Base-by-base conservation (phyloP, 2,888 invertebrate genomes). In the Drosophila anomalipes region DNA sequence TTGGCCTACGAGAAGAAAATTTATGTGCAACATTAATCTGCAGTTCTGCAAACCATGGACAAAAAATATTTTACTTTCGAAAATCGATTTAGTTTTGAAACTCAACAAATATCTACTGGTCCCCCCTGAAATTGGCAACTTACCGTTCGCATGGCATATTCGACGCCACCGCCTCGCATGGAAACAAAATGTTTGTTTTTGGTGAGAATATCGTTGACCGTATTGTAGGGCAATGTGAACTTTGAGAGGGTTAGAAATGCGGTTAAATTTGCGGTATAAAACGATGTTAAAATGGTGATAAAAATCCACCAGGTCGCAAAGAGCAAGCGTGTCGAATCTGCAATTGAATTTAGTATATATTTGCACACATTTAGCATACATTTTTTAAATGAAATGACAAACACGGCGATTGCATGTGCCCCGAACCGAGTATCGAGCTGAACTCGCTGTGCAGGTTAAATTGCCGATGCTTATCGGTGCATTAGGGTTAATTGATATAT, bases 261-360 rank as follows among this genome's bases (percentile, higher is more conserved):
- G 0, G 98, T 98, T 90, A 98, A 94, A 93, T 98, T 98, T 12
- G 98, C 98, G 4, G 98, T 98, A 93, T 98, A 98, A 93, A 97
- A 98, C 16, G 97, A 97, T 1, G 97, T 97, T 56, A 98, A 94
- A 60, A 98, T 95, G 44, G 97, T 97, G 82, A 97, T 97, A 92
- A 97, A 98, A 73, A 98, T 95, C 98, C 98, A 98, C 98, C 98
- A 98, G 0, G 97, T 97, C 14, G 97, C 97, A 93, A 98, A 97
- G 12, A 97, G 94, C 44, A 98, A 94, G 61, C 98, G 95, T 0
- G 97, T 96, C 28, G 97, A 96, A 93, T 97, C 98, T 97, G 92
- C 16, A 94, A 81, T 74, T 54, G 30, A 65, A 58, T 58, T 59
- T 44, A 49, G 7, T 35, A 32, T 30, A 26, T 39, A 28, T 41